Percentiles rank a stretch among this genome's conserved stretches.
Evolutionary conservation across 2,888 invertebrate species (phyloP).

Genomic region (Andrena marginata): DNA sequence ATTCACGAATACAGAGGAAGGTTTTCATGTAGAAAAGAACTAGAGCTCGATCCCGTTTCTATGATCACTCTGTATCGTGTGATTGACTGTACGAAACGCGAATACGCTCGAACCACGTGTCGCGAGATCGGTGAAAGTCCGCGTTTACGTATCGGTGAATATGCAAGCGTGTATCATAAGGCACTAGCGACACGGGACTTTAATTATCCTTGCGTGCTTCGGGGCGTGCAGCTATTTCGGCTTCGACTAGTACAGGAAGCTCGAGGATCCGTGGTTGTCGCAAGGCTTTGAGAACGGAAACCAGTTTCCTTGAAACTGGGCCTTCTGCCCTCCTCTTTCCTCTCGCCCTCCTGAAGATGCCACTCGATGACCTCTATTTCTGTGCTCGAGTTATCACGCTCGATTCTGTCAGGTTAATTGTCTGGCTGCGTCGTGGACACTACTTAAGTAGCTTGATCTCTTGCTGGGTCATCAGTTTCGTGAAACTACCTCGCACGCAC

Average conservation of each 20-base stretch:
- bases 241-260: constrained; percentile 41
- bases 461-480: too few relatives aligned
- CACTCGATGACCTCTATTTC: constrained; percentile 47
- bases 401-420: constrained; percentile 1
- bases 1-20: not conserved
- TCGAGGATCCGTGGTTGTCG: constrained; percentile 34
- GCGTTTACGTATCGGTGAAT: constrained; percentile 51
- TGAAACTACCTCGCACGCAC: too few relatives aligned
- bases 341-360: constrained; percentile 18
- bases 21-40: not conserved
- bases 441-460: too few relatives aligned
- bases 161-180: constrained; percentile 48
- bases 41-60: not conserved
- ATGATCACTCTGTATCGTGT: not conserved
- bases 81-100: not conserved
- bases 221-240: constrained; percentile 35
- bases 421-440: not conserved
- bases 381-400: constrained; percentile 19
- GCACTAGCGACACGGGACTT: constrained; percentile 48
- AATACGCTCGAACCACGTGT: constrained; percentile 63
- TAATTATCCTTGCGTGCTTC: constrained; percentile 66
- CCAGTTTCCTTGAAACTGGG: constrained; percentile 61
- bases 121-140: constrained; percentile 67
- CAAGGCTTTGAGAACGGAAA: constrained; percentile 65
- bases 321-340: constrained; percentile 1